Evolutionary conservation across 2,888 invertebrate species (phyloP), one percentile per base, ranked within the genome.

Genomic region (Synanthedon tipuliformis): DNA sequence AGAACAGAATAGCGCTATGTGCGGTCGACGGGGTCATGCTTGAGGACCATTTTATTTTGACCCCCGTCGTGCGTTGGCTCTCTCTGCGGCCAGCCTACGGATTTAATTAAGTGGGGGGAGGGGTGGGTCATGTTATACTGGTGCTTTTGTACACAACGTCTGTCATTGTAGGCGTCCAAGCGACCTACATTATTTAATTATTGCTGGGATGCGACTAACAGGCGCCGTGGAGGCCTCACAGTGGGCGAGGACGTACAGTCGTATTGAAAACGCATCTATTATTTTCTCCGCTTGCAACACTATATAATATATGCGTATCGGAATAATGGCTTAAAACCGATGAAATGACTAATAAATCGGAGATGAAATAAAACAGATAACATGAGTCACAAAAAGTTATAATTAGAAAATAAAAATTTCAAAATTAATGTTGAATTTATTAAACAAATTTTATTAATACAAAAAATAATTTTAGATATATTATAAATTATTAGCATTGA

Each of bases 131-230:
- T 53, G 55, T 18, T 62, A 61, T 15, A 55, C 61, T 73, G 72
- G 78, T 65, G 63, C 59, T 63, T 34, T 34, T 34, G 60, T 60
- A 65, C 66, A 78, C 72, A 78, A 70, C 71, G 73, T 66, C 67
- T 69, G 66, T 66, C 74, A 71, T 73, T 76, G 84, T 84, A 78
- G 85, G 84, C 81, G 84, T 73, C 68, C 75, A 67, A 65, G 55
- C 81, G 84, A 81, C 84, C 84, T 79, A 84, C 83, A 82, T 82
- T 76, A 75, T 78, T 78, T 81, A 84, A 84, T 84, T 79, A 80
- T 80, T 79, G 75, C 73, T 75, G 70, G 72, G 83, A 83, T 75
- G 78, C 83, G 83, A 75, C 83, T 73, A 68, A 59, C 75, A 78
- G 83, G 83, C 84, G 84, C 84, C 82, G 65, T 56, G 58, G 68